Evolutionary conservation across 2,113 vertebrate genomes (phyloP), one percentile per base, ranked within the genome.

Genomic region (Neogobius melanostomus): DNA sequence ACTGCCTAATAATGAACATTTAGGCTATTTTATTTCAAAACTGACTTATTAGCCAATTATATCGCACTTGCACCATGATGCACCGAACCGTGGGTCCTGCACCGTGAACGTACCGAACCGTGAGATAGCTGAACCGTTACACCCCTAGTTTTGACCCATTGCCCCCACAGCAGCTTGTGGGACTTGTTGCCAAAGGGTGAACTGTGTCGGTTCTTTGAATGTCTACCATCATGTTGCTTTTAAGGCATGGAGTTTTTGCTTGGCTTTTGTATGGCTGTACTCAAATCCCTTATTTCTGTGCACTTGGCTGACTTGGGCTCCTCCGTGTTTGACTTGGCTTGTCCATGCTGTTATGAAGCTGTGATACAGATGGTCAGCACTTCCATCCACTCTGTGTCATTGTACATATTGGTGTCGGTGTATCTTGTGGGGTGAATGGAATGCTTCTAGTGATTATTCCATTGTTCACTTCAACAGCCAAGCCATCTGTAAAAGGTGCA

Each of bases 131-230:
- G n/a, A n/a, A n/a, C n/a, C n/a, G n/a, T n/a, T n/a, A n/a, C n/a
- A n/a, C n/a, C n/a, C n/a, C n/a, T n/a, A n/a, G n/a, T n/a, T n/a
- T n/a, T 93, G 91, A 93, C 92, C 93, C 89, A 82, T 85, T 65
- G 72, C 74, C 86, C 88, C 85, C 75, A 54, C 80, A 76, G 64
- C 83, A 44, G 56, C 28, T 59, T 11, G 14, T 45, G 94, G 94
- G 94, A 94, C 91, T 92, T 87, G 91, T 96, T 95, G 95, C 95
- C 95, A 94, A 97, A 97, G 95, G 95, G 95, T 95, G 92, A 94
- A 88, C 92, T 91, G 89, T 93, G 93, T 93, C 87, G 91, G 93
- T 90, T 94, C 92, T 44, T 90, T 86, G 87, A 88, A 93, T 91
- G 93, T 95, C 92, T 87, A 91, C 92, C 94, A 95, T 95, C 92